Evolutionary conservation across 2,888 invertebrate genomes (phyloP).

Genomic region (Eupithecia centaureata): DNA sequence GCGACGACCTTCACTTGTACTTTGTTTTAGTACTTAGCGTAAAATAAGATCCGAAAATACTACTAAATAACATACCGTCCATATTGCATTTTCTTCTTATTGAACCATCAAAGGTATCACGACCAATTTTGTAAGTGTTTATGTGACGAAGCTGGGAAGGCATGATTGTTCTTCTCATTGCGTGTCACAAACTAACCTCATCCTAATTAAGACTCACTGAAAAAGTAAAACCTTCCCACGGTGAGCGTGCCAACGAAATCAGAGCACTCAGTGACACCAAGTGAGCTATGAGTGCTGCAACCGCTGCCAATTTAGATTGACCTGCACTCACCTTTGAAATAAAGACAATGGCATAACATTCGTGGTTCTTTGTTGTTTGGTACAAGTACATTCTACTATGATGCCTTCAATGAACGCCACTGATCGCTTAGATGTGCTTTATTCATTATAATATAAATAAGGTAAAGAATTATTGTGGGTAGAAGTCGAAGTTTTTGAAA

Average conservation of each 20-base stretch:
- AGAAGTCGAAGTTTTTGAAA: no score
- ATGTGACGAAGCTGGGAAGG: no score
- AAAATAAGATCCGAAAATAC: no score
- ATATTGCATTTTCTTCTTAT: no score
- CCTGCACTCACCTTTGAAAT: constrained; percentile 45
- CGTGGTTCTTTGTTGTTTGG: constrained; percentile 54
- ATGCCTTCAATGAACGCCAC: background rate
- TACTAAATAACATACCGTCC: no score
- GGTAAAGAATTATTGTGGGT: no score
- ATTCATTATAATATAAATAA: no score
- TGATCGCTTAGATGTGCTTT: background rate
- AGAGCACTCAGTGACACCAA: constrained; percentile 73
- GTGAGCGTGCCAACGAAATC: constrained; percentile 66
- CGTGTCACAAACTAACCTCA: constrained; percentile 43
- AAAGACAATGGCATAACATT: constrained; percentile 42
- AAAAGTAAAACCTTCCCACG: constrained; percentile 69
- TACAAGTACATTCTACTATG: constrained; percentile 24
- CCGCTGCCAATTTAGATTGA: constrained; percentile 54
- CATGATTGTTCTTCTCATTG: constrained; percentile 11
- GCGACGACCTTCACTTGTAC: no score
- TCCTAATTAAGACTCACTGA: constrained; percentile 60
- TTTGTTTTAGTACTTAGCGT: no score
- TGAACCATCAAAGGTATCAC: no score
- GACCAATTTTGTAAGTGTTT: no score
- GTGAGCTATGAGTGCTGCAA: constrained; percentile 63